Evolutionary conservation across 2,888 invertebrate genomes (phyloP).

Genomic region (Cryptocephalus primarius): DNA sequence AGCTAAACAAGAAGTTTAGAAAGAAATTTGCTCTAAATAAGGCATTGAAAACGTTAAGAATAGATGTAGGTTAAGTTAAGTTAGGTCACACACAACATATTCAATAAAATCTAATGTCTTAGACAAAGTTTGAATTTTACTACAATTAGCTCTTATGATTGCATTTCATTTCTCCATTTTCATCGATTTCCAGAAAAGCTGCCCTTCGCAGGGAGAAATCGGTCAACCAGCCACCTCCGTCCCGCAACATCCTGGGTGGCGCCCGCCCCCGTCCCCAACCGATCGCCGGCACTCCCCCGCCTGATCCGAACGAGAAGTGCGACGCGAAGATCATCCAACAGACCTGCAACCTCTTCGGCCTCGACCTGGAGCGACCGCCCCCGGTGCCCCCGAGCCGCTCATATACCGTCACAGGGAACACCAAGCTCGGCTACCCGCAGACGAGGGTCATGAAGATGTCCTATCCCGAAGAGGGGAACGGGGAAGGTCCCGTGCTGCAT

Average conservation of each 20-base stretch:
- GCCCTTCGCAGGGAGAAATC: constrained; percentile 33
- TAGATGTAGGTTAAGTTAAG: too few relatives aligned
- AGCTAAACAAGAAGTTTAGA: too few relatives aligned
- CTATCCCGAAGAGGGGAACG: constrained; percentile 51
- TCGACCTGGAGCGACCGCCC: constrained; percentile 85
- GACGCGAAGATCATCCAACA: constrained; percentile 83
- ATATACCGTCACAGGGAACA: constrained; percentile 83
- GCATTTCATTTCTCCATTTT: too few relatives aligned
- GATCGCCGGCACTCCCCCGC: constrained; percentile 78
- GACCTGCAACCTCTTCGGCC: constrained; percentile 80
- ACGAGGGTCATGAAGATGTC: constrained; percentile 83
- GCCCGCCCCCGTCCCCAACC: constrained; percentile 74
- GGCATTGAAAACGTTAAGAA: too few relatives aligned
- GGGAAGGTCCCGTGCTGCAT: constrained; percentile 51
- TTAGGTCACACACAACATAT: too few relatives aligned
- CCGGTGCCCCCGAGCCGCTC: constrained; percentile 84
- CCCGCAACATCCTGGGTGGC: constrained; percentile 31
- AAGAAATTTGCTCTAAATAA: too few relatives aligned
- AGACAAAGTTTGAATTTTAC: too few relatives aligned
- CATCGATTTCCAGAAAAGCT: not conserved
- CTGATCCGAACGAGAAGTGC: constrained; percentile 74
- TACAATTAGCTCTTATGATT: too few relatives aligned
- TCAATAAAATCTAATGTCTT: too few relatives aligned
- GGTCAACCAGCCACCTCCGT: constrained; percentile 10
- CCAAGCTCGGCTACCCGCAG: constrained; percentile 87